Conservation (phyloP, 2,888 invertebrate species). For the Nezara viridula region DNA sequence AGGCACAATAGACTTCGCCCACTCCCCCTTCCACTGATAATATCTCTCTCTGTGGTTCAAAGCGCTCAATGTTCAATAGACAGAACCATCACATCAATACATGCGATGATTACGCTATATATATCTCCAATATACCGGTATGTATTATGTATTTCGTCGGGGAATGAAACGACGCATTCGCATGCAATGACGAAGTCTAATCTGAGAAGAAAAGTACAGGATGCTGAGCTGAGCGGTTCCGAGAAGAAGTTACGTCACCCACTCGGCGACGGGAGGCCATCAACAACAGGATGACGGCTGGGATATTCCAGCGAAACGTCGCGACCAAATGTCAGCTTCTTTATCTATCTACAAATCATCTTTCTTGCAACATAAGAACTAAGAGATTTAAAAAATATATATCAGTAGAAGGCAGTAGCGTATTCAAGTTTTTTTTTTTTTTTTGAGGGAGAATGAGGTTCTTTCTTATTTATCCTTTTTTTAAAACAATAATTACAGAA, state of each 20-base stretch:
- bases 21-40: not conserved
- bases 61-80: not conserved
- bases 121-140: not conserved
- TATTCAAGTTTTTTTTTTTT: too few relatives aligned
- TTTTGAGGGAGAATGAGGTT: too few relatives aligned
- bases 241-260: not conserved
- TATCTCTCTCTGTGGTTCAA: not conserved
- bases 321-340: not conserved
- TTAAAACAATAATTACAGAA: too few relatives aligned
- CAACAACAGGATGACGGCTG: not conserved
- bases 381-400: too few relatives aligned
- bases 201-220: not conserved
- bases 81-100: not conserved
- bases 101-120: not conserved
- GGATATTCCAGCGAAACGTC: not conserved
- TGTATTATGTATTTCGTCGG: not conserved
- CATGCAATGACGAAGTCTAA: not conserved
- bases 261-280: not conserved
- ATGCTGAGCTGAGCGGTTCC: not conserved
- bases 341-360: not conserved
- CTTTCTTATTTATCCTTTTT: too few relatives aligned
- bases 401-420: too few relatives aligned
- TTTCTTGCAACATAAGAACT: not conserved
- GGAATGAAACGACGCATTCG: not conserved
- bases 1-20: not conserved